These are phyloP conservation scores for Triplophysa yarkandensis DNA, from an alignment of 2,797 vertebrate genomes.

Conservation along the genomic window DNA sequence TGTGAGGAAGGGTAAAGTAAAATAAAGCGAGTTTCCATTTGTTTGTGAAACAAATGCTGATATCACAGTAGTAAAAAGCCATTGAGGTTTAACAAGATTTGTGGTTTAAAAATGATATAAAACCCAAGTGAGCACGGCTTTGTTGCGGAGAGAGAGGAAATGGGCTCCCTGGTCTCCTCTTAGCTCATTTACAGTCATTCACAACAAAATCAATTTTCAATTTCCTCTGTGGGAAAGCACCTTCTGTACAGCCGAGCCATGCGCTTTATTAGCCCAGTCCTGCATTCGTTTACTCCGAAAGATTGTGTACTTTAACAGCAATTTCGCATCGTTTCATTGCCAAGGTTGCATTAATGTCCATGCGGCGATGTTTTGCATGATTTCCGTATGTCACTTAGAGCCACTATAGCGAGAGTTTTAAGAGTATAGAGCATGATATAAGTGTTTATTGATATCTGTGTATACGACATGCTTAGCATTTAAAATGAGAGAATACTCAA, in stretches of 20 bases:
- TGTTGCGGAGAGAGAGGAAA: conserved; percentile 35
- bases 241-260: conserved; percentile 17
- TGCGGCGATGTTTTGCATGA: background rate
- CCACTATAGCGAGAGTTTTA: conserved; percentile 3
- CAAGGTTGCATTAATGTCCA: conserved; percentile 28
- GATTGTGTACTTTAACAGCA: conserved; percentile 27
- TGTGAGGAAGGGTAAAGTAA: background rate
- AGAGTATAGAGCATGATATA: background rate
- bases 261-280: conserved; percentile 25
- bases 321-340: conserved; percentile 10
- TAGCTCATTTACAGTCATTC: conserved; percentile 39
- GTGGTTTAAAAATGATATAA: conserved; percentile 43
- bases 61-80: conserved; percentile 38
- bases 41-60: conserved; percentile 44
- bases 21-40: conserved; percentile 26
- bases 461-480: no score
- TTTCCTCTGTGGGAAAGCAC: conserved; percentile 39
- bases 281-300: conserved; percentile 6
- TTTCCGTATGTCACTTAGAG: conserved; percentile 25
- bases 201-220: conserved; percentile 52
- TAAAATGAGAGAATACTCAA: no score
- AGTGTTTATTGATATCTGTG: no score
- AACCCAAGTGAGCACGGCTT: conserved; percentile 12
- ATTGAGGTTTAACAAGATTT: conserved; percentile 35
- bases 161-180: conserved; percentile 7